Base-by-base conservation (phyloP, 2,888 invertebrate species). In the Chirona hameri region DNA sequence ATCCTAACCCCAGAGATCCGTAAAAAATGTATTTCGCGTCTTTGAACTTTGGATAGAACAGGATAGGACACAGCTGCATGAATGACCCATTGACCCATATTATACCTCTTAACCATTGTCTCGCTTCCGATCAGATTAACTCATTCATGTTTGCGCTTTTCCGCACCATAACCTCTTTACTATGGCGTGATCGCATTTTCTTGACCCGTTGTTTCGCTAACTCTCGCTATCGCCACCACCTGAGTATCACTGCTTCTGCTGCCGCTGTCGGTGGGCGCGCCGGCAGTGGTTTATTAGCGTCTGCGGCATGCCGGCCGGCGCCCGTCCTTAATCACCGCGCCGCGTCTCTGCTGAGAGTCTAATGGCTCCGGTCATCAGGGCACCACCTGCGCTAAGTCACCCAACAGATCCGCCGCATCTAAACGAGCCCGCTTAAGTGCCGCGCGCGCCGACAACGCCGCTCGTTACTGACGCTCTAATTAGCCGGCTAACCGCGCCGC, bases 371-470 rank as follows among this genome's bases (percentile, higher is more conserved):
- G 69, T 29, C 69, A 69, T 69, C 69, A 69, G n/a, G 4, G 69
- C 69, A 3, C 29, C 69, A 69, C 69, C 69, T 69, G 69, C 69
- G 69, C 29, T 69, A 69, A 69, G 69, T 69, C 69, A 69, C 69
- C 69, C 69, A 69, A 69, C 69, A 69, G 69, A 69, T 69, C 69
- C 69, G 60, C 48, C 48, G 69, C 69, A 69, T 69, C 69, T 29
- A 69, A 69, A 69, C 69, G 69, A 69, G 69, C 69, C 3, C 69
- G 69, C 69, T 29, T 29, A 29, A 15, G 29, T 15, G 69, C 29
- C 29, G 69, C 15, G 29, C 29, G 69, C n/a, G n/a, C 10, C 69
- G 3, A 15, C n/a, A 69, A 14, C n/a, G 69, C 29, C 29, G 69
- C 29, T 69, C 69, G 69, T 69, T 69, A 29, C 69, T 4, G n/a